Base-by-base conservation (phyloP, 2,888 invertebrate genomes). In the Cephus spinipes region DNA sequence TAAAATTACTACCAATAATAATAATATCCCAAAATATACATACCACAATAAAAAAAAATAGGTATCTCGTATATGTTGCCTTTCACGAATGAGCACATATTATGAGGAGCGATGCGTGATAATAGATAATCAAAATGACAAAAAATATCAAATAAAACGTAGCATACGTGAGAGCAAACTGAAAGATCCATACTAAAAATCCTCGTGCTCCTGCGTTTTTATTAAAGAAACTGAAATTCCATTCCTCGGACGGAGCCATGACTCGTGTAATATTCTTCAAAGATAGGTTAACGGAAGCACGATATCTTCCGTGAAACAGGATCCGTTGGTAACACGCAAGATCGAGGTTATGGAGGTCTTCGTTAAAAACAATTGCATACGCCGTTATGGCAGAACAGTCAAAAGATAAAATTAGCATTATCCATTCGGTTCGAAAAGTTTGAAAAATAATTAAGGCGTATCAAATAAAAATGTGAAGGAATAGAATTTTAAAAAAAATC, bases 41-140 rank as follows among this genome's bases (percentile, higher is more conserved):
- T 55, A 55, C 55, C 55, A 9, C 55, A 55, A 55, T 55, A 55
- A 40, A 12, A 34, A 4, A 23, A 55, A 23, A 55, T 9, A 9
- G 23, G 23, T 23, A 23, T 15, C 71, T 12, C 71, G 71, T 15
- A 71, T 11, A 23, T 2, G 6, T 9, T 30, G 34, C 23, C 15
- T 74, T 11, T 81, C 81, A 86, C 76, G 80, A 75, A 68, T 82
- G 81, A 9, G 87, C 87, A 75, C 89, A 89, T 73, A 89, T 85
- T 75, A 89, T 81, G 15, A 89, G 79, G 3, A 89, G 78, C 55
- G 87, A 87, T 1, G 83, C 82, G 77, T 89, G 86, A 74, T 89
- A 89, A 82, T 89, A 89, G 77, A 89, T 89, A 73, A 89, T 88
- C 75, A 86, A 84, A 80, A 89, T 86, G 34, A 85, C 81, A 32